Base-by-base conservation (phyloP, 37 sponge, comb jelly and placozoan genomes). In the Oscarella lobularis region DNA sequence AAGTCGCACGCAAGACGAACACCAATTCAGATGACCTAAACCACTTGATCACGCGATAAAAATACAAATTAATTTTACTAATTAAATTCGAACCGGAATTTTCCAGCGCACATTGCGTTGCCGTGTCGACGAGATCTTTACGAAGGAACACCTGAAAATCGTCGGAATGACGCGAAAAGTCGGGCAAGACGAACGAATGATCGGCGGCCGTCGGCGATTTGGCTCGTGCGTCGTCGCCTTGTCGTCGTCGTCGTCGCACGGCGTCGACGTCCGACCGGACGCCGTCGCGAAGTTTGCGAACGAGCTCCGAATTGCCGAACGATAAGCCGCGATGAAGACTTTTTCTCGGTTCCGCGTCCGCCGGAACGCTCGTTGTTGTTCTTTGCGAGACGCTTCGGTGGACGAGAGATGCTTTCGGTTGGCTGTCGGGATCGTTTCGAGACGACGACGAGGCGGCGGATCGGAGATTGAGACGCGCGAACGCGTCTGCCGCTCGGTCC, bases 21-120 rank as follows among this genome's bases (percentile, higher is more conserved):
- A 93, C 94, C 94, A 93, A 77, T 93, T 93, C 1, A 93, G 82
- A 67, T 65, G 3, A 31, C 66, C 65, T 65, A 4, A 76, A 76
- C 34, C 40, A 76, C 2, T 39, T 4, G 33, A 65, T n/a, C n/a
- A n/a, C n/a, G n/a, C n/a, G n/a, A n/a, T n/a, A n/a, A n/a, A n/a
- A 67, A 89, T 89, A 93, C 94, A 89, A 93, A 77, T 93, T 93
- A 0, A 93, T 80, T 39, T 65, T 3, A 31, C 66, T 32, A 34
- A 4, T 66, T 66, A 41, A 76, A 76, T 2, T 39, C 3, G 33
- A 65, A 20, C 84, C 84, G 38, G 84, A 40, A 35, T 73, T 83
- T 67, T 90, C 91, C 73, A 90, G 85, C n/a, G 82, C 67, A 1
- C n/a, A 72, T 79, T 83, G 83, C 67, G 78, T 80, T 29, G 87